Evolutionary conservation across 2,797 vertebrate genomes (phyloP).

Genomic region (Delichon dasypus): DNA sequence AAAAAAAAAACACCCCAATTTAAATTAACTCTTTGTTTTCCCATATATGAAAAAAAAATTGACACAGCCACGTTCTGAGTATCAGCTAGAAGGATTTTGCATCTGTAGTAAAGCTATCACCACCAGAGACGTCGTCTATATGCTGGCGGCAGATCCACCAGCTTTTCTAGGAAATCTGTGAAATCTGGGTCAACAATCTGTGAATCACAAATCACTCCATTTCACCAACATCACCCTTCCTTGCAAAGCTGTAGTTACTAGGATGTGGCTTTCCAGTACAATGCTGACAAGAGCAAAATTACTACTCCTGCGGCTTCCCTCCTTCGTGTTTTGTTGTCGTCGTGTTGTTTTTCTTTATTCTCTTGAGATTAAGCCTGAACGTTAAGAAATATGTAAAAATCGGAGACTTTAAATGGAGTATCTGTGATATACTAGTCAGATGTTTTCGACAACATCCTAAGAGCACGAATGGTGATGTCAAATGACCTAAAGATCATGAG

Average conservation of each 20-base stretch:
- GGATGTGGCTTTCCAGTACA: neutral
- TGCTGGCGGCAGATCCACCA: neutral
- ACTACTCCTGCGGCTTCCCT: neutral
- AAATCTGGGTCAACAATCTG: neutral
- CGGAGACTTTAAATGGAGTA: neutral
- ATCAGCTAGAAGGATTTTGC: neutral
- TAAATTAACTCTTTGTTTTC: neutral
- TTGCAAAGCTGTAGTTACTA: neutral
- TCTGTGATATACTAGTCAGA: neutral
- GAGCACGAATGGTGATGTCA: neutral
- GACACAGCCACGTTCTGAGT: neutral
- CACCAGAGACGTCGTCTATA: neutral
- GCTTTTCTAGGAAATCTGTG: constrained; percentile 2
- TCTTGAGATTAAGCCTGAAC: neutral
- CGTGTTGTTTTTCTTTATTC: neutral
- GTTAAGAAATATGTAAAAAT: neutral
- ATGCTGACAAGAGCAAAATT: neutral
- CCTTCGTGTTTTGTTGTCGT: too few relatives aligned
- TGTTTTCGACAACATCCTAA: neutral
- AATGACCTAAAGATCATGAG: neutral
- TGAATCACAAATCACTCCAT: neutral
- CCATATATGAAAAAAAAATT: neutral
- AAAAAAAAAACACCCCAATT: neutral
- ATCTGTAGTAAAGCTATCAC: neutral
- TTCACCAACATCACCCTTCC: neutral